Base-by-base conservation (phyloP, 2,888 invertebrate genomes). In the Catocala sponsa region DNA sequence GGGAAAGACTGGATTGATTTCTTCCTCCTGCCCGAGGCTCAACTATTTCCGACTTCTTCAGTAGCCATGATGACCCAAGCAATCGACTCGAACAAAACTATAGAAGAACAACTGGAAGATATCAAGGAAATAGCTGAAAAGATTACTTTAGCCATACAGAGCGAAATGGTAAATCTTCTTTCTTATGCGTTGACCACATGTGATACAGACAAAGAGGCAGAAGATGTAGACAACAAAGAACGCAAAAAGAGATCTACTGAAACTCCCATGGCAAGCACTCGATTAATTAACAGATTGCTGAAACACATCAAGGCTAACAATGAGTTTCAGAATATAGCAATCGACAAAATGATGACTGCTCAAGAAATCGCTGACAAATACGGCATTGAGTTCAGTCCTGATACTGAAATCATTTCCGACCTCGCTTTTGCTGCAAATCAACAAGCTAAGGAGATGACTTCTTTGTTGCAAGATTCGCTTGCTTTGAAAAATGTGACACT, bases 261-360 rank as follows among this genome's bases (percentile, higher is more conserved):
- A 70, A 81, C 88, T 13, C 92, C 94, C 1, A 85, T 92, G 84
- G 94, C 90, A 38, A 91, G 91, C 72, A 85, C 91, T 1, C 80
- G 90, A 38, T 59, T 92, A 10, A 86, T 94, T 0, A 89, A 87
- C 81, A 85, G 90, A 73, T 66, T 94, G 25, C 74, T 94, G 1
- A 90, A 89, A 59, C 94, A 94, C 63, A 94, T 94, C 1, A 94
- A 93, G 68, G 83, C 84, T 0, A 92, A 88, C 64, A 94, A 94
- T 54, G 94, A 94, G 72, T 89, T 88, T 62, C 94, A 94, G 59
- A 94, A 93, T 63, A 87, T 92, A n/a, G 93, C 93, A 2, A 93
- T 94, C 12, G 94, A 94, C 11, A 94, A 94, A 74, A 91, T 94
- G 92, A 93, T 94, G 93, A 83, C 88, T 2, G 94, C 94, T 49